Percentiles rank a stretch among this genome's conserved stretches.
phyloP scores from a whole-genome alignment of 1,140 invertebrate species.

The Manduca sexta region DNA sequence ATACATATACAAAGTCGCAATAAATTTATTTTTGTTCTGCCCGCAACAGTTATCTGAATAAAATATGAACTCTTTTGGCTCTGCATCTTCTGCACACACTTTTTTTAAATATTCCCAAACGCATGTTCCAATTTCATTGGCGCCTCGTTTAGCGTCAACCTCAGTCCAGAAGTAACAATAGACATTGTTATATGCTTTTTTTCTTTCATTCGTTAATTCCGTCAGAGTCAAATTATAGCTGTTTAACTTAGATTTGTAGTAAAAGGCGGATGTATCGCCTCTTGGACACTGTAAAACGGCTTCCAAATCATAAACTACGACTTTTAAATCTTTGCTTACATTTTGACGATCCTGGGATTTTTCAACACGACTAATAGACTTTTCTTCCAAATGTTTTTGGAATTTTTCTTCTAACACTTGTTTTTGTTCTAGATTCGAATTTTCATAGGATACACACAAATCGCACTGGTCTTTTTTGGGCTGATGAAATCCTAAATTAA shows the following conservation, averaged over 20 bases:
- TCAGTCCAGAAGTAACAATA: conserved; percentile 64
- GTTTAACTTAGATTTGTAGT: conserved; percentile 56
- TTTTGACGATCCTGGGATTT: conserved; percentile 24
- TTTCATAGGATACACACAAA: conserved; percentile 35
- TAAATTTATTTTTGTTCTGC: conserved; percentile 60
- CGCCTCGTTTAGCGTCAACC: conserved; percentile 45
- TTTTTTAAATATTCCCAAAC: conserved; percentile 36
- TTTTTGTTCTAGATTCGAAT: conserved; percentile 26
- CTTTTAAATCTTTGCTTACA: conserved; percentile 30
- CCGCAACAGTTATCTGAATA: conserved; percentile 58
- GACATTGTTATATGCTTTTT: conserved; percentile 35
- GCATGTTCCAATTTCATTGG: conserved; percentile 60
- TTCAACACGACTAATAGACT: conserved; percentile 19
- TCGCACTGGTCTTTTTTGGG: conserved; percentile 61
- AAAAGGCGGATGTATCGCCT: conserved; percentile 41
- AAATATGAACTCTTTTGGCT: conserved; percentile 33
- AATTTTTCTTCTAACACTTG: conserved; percentile 6
- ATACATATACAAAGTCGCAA: conserved; percentile 31
- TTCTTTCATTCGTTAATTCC: not conserved
- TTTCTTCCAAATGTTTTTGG: conserved; percentile 25
- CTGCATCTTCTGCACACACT: conserved; percentile 14
- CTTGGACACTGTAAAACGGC: conserved; percentile 40
- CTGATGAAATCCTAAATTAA: conserved; percentile 44
- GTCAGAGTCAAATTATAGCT: conserved; percentile 45
- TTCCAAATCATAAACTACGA: conserved; percentile 44